Percentiles rank a stretch among this genome's conserved stretches.
Conservation (phyloP, 2,888 invertebrate genomes). For the Andrena praecox region DNA sequence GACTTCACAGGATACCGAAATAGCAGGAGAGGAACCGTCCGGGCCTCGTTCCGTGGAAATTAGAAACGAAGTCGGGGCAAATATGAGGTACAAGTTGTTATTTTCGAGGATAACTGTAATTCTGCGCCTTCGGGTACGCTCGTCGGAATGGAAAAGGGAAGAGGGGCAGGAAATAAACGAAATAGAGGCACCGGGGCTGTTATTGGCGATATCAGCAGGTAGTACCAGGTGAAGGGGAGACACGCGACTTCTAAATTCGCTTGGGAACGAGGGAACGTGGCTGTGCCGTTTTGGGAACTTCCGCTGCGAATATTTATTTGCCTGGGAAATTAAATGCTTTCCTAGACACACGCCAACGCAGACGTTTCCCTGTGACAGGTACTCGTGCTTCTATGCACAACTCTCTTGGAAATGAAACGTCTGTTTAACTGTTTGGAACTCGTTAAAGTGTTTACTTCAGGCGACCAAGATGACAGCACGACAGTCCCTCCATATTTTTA, state of each 20-base stretch:
- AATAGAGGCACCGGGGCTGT: not conserved
- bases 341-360: not conserved
- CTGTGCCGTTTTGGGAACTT: not conserved
- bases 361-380: not conserved
- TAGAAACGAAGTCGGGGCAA: conserved; percentile 4
- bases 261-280: not conserved
- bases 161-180: not conserved
- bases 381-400: not conserved
- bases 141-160: not conserved
- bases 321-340: not conserved
- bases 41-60: conserved; percentile 6
- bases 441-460: too few relatives aligned
- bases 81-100: conserved; percentile 18
- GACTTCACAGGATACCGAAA: conserved; percentile 5
- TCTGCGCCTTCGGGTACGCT: not conserved
- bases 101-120: conserved; percentile 46
- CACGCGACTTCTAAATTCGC: conserved; percentile 47
- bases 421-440: too few relatives aligned
- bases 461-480: too few relatives aligned
- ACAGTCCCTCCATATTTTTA: too few relatives aligned
- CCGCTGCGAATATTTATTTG: not conserved
- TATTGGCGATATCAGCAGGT: conserved; percentile 41
- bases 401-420: not conserved
- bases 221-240: conserved; percentile 45
- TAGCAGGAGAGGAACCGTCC: not conserved